phyloP scores from a whole-genome alignment of 2,113 vertebrate genomes.

The Halichoeres trimaculatus region DNA sequence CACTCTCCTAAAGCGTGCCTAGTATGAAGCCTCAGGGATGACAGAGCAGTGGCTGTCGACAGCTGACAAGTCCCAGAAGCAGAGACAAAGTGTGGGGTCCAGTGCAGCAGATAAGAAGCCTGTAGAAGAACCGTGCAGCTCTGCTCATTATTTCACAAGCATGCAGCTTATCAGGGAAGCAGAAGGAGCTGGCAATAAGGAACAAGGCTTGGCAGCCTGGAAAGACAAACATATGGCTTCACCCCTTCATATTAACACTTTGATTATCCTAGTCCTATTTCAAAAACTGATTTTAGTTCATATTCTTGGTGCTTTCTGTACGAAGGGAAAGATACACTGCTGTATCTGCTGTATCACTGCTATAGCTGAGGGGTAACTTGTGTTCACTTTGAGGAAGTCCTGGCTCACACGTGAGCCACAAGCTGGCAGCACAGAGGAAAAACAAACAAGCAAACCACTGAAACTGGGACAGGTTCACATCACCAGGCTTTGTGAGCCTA shows the following conservation, averaged over 20 bases:
- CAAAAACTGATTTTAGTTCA: not conserved
- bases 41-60: not conserved
- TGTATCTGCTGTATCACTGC: not conserved
- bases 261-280: not conserved
- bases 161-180: conserved; percentile 32
- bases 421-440: conserved; percentile 17
- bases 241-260: not conserved
- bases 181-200: conserved; percentile 8
- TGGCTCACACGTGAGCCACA: conserved; percentile 19
- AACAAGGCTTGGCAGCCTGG: conserved; percentile 13
- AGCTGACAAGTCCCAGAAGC: conserved; percentile 3
- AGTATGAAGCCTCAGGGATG: not conserved
- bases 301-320: not conserved
- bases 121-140: not conserved
- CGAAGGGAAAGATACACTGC: not conserved
- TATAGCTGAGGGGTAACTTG: not conserved
- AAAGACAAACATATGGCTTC: conserved; percentile 12
- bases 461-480: conserved; percentile 21
- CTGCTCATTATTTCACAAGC: conserved; percentile 8
- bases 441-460: conserved; percentile 31
- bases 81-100: conserved; percentile 48
- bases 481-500: not conserved
- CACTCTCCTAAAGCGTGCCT: not conserved
- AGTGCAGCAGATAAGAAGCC: conserved; percentile 37
- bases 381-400: not conserved